Percentiles rank a stretch among this genome's conserved stretches.
Evolutionary conservation across 2,888 invertebrate genomes (phyloP).

Genomic region (Dinocampus coccinellae): DNA sequence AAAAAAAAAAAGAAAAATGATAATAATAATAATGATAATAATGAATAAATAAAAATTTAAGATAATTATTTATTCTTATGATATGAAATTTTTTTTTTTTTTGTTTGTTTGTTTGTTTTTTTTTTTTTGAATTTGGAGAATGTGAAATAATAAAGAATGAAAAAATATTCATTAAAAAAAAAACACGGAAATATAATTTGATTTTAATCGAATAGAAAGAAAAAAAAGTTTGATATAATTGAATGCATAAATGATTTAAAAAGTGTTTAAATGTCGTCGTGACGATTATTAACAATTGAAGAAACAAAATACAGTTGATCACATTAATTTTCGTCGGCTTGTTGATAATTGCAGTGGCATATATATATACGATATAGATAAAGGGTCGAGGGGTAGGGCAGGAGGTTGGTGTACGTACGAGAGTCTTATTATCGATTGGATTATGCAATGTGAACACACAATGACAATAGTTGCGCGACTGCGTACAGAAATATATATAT

Average conservation of each 20-base stretch:
- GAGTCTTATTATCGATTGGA: constrained; percentile 68
- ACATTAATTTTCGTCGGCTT: neutral
- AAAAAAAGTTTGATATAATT: constrained; percentile 26
- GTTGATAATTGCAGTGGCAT: constrained; percentile 35
- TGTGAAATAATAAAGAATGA: neutral
- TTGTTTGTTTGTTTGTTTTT: too few relatives aligned
- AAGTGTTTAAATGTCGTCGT: constrained; percentile 39
- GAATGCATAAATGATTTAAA: constrained; percentile 36
- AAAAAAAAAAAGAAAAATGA: neutral
- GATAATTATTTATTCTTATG: too few relatives aligned
- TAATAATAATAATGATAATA: neutral
- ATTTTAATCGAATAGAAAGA: too few relatives aligned
- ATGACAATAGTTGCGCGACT: constrained; percentile 68
- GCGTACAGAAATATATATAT: constrained; percentile 70
- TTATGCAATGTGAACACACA: constrained; percentile 69
- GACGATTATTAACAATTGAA: constrained; percentile 40
- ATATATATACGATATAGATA: constrained; percentile 36
- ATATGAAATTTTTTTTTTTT: constrained; percentile 11
- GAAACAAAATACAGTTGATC: constrained; percentile 34
- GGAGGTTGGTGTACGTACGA: constrained; percentile 66
- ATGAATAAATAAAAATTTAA: too few relatives aligned
- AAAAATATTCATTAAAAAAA: neutral
- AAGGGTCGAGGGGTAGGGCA: constrained; percentile 50
- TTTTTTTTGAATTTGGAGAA: too few relatives aligned
- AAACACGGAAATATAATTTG: too few relatives aligned